phyloP scores from a whole-genome alignment of 2,888 invertebrate genomes.

The Dione juno region DNA sequence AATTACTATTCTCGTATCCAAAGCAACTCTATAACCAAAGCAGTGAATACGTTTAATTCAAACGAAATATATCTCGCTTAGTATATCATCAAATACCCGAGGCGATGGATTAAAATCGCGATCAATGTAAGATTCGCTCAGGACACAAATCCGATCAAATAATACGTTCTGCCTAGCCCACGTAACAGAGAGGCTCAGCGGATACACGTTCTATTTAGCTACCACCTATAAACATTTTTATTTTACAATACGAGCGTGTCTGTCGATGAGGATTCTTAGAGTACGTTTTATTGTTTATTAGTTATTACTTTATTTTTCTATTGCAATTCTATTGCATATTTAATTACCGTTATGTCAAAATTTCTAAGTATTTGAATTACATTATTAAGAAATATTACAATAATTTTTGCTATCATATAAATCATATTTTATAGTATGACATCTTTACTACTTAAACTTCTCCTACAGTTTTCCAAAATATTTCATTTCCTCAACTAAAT shows the following conservation, averaged over 20 bases:
- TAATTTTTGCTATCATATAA: too few relatives aligned
- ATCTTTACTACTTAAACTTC: neutral
- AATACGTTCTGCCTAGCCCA: conserved; percentile 37
- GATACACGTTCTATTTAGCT: conserved; percentile 27
- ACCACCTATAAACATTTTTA: conserved; percentile 35
- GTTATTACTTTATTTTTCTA: conserved; percentile 5
- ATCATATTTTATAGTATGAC: too few relatives aligned
- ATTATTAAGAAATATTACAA: too few relatives aligned
- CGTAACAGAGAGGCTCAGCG: conserved; percentile 37
- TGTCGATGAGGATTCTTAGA: conserved; percentile 10
- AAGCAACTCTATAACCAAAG: neutral
- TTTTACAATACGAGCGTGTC: conserved; percentile 32
- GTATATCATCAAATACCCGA: conserved; percentile 11
- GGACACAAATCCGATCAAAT: conserved; percentile 41
- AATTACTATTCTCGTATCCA: conserved; percentile 12
- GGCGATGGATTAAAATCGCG: conserved; percentile 36
- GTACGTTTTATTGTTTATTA: conserved; percentile 2
- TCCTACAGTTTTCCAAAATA: neutral
- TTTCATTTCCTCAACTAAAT: neutral
- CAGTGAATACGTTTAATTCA: conserved; percentile 4
- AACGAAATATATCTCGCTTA: conserved; percentile 9
- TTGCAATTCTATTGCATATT: neutral
- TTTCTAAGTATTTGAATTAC: too few relatives aligned
- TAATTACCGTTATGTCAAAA: too few relatives aligned
- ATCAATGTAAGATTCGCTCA: conserved; percentile 40